These are phyloP conservation scores for Selenia dentaria DNA, from an alignment of 2,888 invertebrate genomes.

Conservation along the genomic window DNA sequence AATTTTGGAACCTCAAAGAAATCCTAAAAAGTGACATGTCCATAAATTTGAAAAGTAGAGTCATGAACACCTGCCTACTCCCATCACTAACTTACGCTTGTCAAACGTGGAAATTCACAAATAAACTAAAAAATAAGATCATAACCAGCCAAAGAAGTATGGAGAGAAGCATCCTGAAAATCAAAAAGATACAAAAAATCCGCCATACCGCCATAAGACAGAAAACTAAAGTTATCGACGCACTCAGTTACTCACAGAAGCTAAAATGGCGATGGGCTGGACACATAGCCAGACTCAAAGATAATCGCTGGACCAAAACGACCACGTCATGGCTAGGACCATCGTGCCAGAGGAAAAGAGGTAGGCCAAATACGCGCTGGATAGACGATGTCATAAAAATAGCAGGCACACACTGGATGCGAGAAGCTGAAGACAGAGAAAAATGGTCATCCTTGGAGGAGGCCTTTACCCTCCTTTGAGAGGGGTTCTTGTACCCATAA, in stretches of 20 bases:
- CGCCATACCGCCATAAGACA: background rate
- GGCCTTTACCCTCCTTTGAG: background rate
- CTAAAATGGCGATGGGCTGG: constrained; percentile 24
- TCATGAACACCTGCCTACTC: constrained; percentile 3
- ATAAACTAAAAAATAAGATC: constrained; percentile 19
- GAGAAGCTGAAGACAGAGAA: too few relatives aligned
- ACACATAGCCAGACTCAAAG: background rate
- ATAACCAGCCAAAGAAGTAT: constrained; percentile 20
- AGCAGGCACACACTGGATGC: too few relatives aligned
- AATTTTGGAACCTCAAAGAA: background rate
- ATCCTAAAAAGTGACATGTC: background rate
- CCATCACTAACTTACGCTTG: constrained; percentile 7
- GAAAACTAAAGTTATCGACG: background rate
- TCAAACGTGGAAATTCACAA: constrained; percentile 10
- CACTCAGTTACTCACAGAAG: constrained; percentile 13
- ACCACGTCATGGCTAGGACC: background rate
- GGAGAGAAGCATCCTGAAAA: constrained; percentile 26
- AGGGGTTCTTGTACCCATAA: background rate
- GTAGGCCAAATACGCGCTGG: too few relatives aligned
- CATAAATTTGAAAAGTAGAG: constrained; percentile 16
- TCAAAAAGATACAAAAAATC: constrained; percentile 24
- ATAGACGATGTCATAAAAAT: too few relatives aligned
- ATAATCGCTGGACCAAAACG: constrained; percentile 3
- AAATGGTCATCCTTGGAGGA: constrained; percentile 19
- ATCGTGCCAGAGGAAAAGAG: too few relatives aligned